Percentiles rank a stretch among this genome's conserved stretches.
Evolutionary conservation across 2,888 invertebrate genomes (phyloP).

Genomic region (Eumerus sabulonum): DNA sequence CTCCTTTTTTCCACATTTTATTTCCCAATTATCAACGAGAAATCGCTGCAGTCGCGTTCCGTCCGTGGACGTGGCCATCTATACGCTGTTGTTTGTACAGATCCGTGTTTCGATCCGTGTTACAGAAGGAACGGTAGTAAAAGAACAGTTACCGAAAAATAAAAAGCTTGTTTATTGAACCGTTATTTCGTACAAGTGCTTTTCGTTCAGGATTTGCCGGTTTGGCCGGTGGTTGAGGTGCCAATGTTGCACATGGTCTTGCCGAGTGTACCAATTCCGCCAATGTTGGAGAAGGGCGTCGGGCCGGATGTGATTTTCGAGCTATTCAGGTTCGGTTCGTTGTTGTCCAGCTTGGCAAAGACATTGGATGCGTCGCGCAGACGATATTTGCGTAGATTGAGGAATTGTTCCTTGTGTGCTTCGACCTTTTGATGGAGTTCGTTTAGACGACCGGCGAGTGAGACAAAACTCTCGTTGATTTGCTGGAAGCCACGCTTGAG

Average conservation of each 20-base stretch:
- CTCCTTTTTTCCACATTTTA: constrained; percentile 32
- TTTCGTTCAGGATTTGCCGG: constrained; percentile 35
- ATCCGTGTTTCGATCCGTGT: constrained; percentile 39
- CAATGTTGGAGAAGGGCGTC: constrained; percentile 81
- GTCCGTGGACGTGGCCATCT: constrained; percentile 16
- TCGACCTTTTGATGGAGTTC: constrained; percentile 88
- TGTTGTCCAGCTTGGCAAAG: constrained; percentile 81
- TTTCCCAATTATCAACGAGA: constrained; percentile 28
- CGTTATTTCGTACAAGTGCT: constrained; percentile 9
- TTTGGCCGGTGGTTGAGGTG: constrained; percentile 35
- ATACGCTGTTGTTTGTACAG: constrained; percentile 50
- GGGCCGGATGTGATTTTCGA: constrained; percentile 82
- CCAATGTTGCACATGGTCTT: constrained; percentile 71
- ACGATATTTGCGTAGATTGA: constrained; percentile 89
- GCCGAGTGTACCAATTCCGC: constrained; percentile 74
- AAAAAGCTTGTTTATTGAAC: constrained; percentile 34
- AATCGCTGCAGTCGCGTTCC: constrained; percentile 19
- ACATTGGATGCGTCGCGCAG: constrained; percentile 86
- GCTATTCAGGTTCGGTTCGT: constrained; percentile 74
- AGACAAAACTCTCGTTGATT: constrained; percentile 92
- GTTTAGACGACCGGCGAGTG: constrained; percentile 91
- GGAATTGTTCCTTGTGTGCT: constrained; percentile 89
- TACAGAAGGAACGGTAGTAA: constrained; percentile 38
- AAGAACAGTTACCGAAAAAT: constrained; percentile 54
- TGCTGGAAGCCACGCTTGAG: constrained; percentile 88